A percentile compares a stretch with the other conserved stretches of the same genome.
Conservation (phyloP, 2,888 invertebrate species). For the Laothoe populi region DNA sequence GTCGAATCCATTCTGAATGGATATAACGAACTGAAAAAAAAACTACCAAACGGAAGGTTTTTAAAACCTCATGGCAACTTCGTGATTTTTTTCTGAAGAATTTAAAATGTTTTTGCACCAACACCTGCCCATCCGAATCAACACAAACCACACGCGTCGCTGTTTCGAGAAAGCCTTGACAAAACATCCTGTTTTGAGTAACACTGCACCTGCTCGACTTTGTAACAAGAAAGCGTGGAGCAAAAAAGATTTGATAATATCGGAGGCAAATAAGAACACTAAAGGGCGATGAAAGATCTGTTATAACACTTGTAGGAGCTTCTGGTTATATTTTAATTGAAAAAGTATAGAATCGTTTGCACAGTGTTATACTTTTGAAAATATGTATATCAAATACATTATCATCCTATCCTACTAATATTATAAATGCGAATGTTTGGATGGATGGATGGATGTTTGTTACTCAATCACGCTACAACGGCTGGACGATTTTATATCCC, state of each 20-base stretch:
- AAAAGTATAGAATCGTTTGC: too few relatives aligned
- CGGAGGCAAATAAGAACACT: background rate
- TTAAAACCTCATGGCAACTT: conserved; percentile 8
- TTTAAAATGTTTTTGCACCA: conserved; percentile 3
- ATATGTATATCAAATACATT: too few relatives aligned
- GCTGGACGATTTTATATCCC: too few relatives aligned
- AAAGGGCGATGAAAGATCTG: background rate
- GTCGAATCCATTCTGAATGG: conserved; percentile 40
- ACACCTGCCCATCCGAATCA: conserved; percentile 6
- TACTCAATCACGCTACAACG: too few relatives aligned
- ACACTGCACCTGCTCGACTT: conserved; percentile 9
- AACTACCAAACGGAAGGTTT: conserved; percentile 9
- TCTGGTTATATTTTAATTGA: background rate
- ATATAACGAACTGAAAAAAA: conserved; percentile 44
- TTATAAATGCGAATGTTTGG: too few relatives aligned
- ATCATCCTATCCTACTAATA: too few relatives aligned
- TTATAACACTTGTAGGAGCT: background rate
- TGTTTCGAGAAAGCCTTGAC: conserved; percentile 14
- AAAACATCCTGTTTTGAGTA: conserved; percentile 23
- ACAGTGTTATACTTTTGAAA: too few relatives aligned
- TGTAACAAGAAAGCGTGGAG: conserved; percentile 1
- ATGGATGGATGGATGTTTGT: too few relatives aligned
- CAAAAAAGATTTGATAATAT: background rate
- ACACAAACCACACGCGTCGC: conserved; percentile 18
- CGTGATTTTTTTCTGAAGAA: background rate